phyloP scores from a whole-genome alignment of 1,140 invertebrate genomes.

The Lysiphlebus fabarum region DNA sequence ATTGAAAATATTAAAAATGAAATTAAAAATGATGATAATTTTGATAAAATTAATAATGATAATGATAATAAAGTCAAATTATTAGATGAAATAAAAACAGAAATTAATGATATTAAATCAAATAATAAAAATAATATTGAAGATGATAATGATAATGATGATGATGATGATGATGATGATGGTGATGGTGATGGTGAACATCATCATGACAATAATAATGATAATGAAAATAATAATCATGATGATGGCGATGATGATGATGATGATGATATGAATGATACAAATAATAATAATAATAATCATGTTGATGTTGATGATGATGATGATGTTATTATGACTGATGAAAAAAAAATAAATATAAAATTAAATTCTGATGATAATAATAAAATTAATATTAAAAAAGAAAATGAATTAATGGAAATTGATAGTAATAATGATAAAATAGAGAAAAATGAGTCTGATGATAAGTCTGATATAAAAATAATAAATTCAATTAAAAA shows the following conservation, averaged over 20 bases:
- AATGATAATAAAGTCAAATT: constrained; percentile 53
- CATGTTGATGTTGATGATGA: constrained; percentile 37
- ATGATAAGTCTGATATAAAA: constrained; percentile 29
- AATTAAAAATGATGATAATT: constrained; percentile 32
- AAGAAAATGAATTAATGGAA: constrained; percentile 47
- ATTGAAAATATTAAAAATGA: constrained; percentile 38
- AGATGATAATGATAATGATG: constrained; percentile 52
- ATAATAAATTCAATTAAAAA: constrained; percentile 34
- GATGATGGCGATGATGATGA: no score
- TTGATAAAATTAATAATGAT: constrained; percentile 27
- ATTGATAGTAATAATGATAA: constrained; percentile 39
- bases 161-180: constrained; percentile 40
- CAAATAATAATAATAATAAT: constrained; percentile 20
- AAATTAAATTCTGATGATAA: constrained; percentile 41
- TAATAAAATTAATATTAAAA: constrained; percentile 46
- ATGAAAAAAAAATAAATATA: constrained; percentile 48
- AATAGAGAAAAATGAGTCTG: constrained; percentile 24
- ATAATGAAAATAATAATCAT: no score
- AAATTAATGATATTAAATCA: constrained; percentile 51
- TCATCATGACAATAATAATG: no score
- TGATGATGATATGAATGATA: constrained; percentile 45
- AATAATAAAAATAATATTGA: no score
- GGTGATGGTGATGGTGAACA: constrained; percentile 55
- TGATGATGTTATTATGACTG: constrained; percentile 43
- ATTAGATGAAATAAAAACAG: constrained; percentile 42